A percentile compares a stretch with the other conserved stretches of the same genome.
phyloP scores from a whole-genome alignment of 2,113 vertebrate genomes.

The Euleptes europaea region DNA sequence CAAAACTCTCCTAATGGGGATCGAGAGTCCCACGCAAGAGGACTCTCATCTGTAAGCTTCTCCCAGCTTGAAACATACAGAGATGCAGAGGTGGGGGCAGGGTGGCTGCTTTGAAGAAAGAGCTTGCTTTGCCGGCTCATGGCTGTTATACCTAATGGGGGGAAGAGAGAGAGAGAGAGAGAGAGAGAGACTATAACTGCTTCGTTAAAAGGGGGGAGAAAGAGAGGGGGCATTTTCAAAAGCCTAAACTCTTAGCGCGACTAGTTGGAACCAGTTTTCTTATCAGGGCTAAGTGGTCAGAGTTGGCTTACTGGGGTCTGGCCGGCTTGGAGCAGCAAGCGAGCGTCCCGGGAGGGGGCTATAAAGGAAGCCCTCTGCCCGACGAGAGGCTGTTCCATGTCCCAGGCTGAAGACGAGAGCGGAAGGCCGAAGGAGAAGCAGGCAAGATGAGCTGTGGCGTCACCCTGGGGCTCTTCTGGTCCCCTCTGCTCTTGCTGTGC shows the following conservation, averaged over 20 bases:
- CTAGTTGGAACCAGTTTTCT: constrained; percentile 31
- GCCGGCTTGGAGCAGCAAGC: constrained; percentile 32
- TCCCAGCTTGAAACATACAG: background rate
- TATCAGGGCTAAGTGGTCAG: background rate
- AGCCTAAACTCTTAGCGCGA: background rate
- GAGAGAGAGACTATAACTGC: background rate
- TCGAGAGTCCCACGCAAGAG: background rate
- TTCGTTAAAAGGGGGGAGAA: background rate
- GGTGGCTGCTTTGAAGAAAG: background rate
- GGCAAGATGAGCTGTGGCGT: background rate
- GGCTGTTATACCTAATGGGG: background rate
- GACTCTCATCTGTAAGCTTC: accelerated
- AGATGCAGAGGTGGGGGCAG: background rate
- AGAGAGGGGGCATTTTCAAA: background rate
- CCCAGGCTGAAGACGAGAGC: background rate
- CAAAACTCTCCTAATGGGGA: background rate
- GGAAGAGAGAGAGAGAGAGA: background rate
- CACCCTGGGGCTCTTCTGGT: accelerated
- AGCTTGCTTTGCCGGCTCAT: too few species aligned
- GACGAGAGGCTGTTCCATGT: background rate
- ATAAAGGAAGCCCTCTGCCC: background rate
- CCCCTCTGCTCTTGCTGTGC: background rate
- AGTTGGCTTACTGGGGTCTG: background rate
- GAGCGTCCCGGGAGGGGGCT: background rate
- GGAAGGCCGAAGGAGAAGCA: background rate